A percentile compares a stretch with the other conserved stretches of the same genome.
Evolutionary conservation across 1,140 invertebrate genomes (phyloP).

Genomic region (Adelges cooleyi): DNA sequence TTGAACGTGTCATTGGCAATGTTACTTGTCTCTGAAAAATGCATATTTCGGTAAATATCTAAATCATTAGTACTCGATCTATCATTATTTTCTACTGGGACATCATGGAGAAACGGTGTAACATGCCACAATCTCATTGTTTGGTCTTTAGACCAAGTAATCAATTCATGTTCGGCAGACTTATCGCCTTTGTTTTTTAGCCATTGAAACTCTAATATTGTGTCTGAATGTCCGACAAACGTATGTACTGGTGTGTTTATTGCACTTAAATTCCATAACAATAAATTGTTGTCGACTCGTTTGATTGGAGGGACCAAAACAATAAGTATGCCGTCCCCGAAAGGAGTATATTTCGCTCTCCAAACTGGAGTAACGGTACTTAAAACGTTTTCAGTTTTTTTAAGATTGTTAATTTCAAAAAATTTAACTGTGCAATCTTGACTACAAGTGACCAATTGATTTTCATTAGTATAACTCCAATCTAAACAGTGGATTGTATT

Average conservation of each 20-base stretch:
- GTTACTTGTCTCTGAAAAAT: neutral
- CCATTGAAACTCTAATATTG: conserved; percentile 92
- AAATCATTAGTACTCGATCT: neutral
- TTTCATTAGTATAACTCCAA: conserved; percentile 78
- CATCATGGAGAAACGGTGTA: conserved; percentile 67
- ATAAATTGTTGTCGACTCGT: conserved; percentile 66
- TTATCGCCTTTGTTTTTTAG: conserved; percentile 38
- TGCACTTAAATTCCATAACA: conserved; percentile 68
- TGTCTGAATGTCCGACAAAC: conserved; percentile 85
- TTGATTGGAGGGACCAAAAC: conserved; percentile 71
- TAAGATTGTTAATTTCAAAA: conserved; percentile 77
- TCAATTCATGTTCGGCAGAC: conserved; percentile 61
- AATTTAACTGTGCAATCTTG: conserved; percentile 92
- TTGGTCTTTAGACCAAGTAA: conserved; percentile 93
- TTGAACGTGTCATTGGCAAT: neutral
- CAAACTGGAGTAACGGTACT: conserved; percentile 80
- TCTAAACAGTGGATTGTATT: conserved; percentile 87
- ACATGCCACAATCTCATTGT: conserved; percentile 82
- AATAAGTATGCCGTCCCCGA: conserved; percentile 82
- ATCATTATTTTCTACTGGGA: conserved; percentile 37
- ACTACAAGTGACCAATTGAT: conserved; percentile 79
- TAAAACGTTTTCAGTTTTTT: conserved; percentile 67
- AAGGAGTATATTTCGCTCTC: conserved; percentile 85
- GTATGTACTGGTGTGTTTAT: conserved; percentile 61
- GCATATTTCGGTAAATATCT: neutral